Percentiles rank a stretch among this genome's conserved stretches.
Conservation (phyloP, 30 jellyfish, hydroid and myxozoan genomes). For the Cassiopea andromeda region DNA sequence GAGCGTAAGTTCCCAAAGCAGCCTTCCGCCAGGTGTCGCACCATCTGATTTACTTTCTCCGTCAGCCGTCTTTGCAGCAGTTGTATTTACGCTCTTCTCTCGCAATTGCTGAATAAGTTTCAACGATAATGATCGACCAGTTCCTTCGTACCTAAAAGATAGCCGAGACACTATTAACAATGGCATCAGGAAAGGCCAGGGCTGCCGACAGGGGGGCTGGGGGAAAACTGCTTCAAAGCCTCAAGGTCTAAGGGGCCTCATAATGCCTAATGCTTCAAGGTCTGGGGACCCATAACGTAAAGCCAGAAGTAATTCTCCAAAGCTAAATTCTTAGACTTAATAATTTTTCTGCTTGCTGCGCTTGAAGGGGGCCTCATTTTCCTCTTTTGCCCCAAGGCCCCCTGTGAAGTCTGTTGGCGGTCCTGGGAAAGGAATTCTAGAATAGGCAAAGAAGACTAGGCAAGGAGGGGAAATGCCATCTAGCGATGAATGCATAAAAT, state of each 20-base stretch:
- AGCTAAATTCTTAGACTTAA: too few species aligned
- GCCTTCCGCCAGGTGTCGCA: conserved; percentile 86
- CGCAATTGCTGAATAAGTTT: conserved; percentile 95
- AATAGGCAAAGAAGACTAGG: not conserved
- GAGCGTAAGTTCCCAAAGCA: conserved; percentile 82
- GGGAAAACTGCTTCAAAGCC: too few species aligned
- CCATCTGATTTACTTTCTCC: conserved; percentile 5
- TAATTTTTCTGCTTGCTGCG: too few species aligned
- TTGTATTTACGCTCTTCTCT: conserved; percentile 62
- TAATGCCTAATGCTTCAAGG: too few species aligned
- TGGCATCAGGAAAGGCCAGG: not conserved
- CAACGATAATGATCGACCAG: conserved; percentile 98
- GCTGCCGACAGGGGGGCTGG: too few species aligned
- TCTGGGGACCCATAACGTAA: too few species aligned
- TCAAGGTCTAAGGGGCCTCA: too few species aligned
- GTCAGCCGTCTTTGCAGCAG: conserved; percentile 29
- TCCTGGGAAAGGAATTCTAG: too few species aligned
- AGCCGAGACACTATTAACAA: not conserved
- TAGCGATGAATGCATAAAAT: not conserved
- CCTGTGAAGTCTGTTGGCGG: too few species aligned
- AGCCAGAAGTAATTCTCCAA: too few species aligned
- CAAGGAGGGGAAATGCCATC: not conserved
- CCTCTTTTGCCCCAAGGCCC: too few species aligned
- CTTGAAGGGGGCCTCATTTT: too few species aligned
- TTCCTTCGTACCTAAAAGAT: conserved; percentile 92